Percentiles rank a stretch among this genome's conserved stretches.
phyloP scores from a whole-genome alignment of 2,888 invertebrate genomes.

The Zeuzera pyrina region DNA sequence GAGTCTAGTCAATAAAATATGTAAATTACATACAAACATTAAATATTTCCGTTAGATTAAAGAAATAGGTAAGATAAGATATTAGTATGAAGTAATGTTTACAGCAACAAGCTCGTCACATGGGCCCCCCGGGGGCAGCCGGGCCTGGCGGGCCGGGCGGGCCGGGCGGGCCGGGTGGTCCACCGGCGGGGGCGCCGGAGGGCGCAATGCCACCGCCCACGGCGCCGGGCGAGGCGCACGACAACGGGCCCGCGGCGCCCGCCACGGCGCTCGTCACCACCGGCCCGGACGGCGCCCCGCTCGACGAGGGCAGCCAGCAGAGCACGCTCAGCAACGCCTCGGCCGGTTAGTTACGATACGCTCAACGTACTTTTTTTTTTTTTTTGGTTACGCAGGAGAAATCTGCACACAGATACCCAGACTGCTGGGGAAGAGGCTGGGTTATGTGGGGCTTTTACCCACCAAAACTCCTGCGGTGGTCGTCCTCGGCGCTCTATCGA shows the following conservation, averaged over 20 bases:
- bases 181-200: slow-evolving; percentile 76
- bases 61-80: too few species aligned
- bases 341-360: slow-evolving; percentile 76
- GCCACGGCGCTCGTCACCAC: slow-evolving; percentile 92
- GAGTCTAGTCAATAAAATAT: too few species aligned
- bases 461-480: too few species aligned
- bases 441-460: too few species aligned
- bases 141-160: slow-evolving; percentile 57
- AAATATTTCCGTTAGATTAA: too few species aligned
- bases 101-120: slow-evolving; percentile 72
- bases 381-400: background rate
- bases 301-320: slow-evolving; percentile 94
- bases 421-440: too few species aligned
- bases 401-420: too few species aligned
- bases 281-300: slow-evolving; percentile 89
- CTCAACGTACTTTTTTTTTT: background rate
- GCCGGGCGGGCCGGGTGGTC: slow-evolving; percentile 77
- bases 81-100: too few species aligned
- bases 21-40: too few species aligned
- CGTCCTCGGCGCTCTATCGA: too few species aligned
- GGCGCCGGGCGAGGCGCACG: slow-evolving; percentile 76
- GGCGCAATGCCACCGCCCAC: slow-evolving; percentile 75
- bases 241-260: slow-evolving; percentile 78
- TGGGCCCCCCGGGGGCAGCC: slow-evolving; percentile 65
- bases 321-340: slow-evolving; percentile 94